Evolutionary conservation across 1,140 invertebrate species (phyloP), one percentile per base, ranked within the genome.

Genomic region (Phocides pigmalion): DNA sequence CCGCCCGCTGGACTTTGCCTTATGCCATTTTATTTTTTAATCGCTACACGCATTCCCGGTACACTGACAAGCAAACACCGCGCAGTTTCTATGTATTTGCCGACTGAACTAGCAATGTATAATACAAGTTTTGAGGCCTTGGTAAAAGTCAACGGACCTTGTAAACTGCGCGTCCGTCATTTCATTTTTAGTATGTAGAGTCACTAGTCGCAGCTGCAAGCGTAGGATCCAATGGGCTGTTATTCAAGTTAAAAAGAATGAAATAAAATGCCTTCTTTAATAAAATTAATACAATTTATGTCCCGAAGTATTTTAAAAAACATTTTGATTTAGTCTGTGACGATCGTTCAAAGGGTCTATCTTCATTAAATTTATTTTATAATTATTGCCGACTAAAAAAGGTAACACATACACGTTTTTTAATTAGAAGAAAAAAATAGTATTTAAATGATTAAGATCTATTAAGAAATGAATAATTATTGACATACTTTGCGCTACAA

Each of bases 21-120:
- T 70, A 70, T 70, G 75, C 75, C 68, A 83, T 75, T 77, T 80
- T 74, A 76, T 82, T 82, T 76, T 82, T 80, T 66, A 51, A 54
- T n/a, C 58, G 49, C 69, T 62, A 61, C 66, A 68, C 61, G 70
- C 68, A 70, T 72, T 65, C 62, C 62, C 12, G 47, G 66, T 68
- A 37, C 64, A 28, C 46, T 53, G 67, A 41, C 41, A 46, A 25
- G 41, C 47, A 53, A n/a, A 62, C 61, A 66, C 65, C 65, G 66
- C 61, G 49, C 68, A 70, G 66, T 66, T 64, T 62, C 53, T 42
- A 58, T 61, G 19, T 67, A 47, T 25, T 62, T 44, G 44, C 64
- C 61, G 74, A 71, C 54, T 62, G 59, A 79, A 73, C 64, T 59
- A 66, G 76, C 72, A 61, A 74, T 75, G 76, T 72, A 80, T 68